Evolutionary conservation across 1,140 invertebrate species (phyloP).

Genomic region (Leptinotarsa undecemlineata): DNA sequence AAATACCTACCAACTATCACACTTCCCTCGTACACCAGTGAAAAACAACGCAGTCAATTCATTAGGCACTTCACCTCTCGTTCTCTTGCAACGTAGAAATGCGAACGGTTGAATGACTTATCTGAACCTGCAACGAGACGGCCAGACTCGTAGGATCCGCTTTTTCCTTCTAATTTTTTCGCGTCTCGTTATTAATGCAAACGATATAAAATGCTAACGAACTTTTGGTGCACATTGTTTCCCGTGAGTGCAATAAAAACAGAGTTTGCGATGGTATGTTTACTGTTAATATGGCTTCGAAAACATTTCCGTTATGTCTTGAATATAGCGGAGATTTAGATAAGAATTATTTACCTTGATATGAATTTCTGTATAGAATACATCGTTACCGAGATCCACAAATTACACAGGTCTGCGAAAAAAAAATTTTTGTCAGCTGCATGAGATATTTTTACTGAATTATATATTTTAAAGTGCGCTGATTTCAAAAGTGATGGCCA

Average conservation of each 20-base stretch:
- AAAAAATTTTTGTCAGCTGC: too few relatives aligned
- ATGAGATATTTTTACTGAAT: too few relatives aligned
- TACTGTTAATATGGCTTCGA: background rate
- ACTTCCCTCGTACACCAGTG: background rate
- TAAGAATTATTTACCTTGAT: too few relatives aligned
- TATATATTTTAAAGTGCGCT: too few relatives aligned
- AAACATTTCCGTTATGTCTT: too few relatives aligned
- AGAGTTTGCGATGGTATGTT: background rate
- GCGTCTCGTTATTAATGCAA: constrained; percentile 17
- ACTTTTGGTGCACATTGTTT: constrained; percentile 19
- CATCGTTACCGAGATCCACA: too few relatives aligned
- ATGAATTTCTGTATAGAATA: too few relatives aligned
- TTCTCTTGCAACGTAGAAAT: background rate
- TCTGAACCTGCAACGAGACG: constrained; percentile 17
- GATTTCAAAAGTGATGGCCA: too few relatives aligned
- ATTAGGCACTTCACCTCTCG: background rate
- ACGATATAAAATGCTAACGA: constrained; percentile 13
- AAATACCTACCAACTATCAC: background rate
- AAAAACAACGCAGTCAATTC: background rate
- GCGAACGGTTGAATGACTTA: constrained; percentile 19
- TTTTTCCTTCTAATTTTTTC: constrained; percentile 14
- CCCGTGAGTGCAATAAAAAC: background rate
- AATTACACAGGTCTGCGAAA: too few relatives aligned
- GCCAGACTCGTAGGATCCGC: constrained; percentile 18
- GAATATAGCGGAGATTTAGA: too few relatives aligned